These are phyloP conservation scores for Xestobium rufovillosum DNA, from an alignment of 2,888 invertebrate species.

Conservation along the genomic window DNA sequence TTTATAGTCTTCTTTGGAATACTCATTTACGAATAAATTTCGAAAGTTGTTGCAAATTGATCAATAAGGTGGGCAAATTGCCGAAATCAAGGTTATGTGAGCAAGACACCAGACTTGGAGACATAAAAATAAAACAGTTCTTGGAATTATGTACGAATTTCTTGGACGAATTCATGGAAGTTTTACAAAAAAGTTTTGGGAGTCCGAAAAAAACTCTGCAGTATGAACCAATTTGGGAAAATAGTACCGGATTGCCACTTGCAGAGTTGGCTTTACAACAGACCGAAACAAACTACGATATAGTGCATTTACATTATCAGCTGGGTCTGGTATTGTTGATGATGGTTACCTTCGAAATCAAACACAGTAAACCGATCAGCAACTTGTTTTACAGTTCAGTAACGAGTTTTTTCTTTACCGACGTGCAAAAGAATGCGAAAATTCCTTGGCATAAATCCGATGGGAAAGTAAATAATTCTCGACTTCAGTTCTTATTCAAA, in stretches of 20 bases:
- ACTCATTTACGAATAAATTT: slow-evolving; percentile 77
- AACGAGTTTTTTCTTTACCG: slow-evolving; percentile 50
- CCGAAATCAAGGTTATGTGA: slow-evolving; percentile 78
- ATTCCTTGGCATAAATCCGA: slow-evolving; percentile 60
- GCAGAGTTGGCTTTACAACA: slow-evolving; percentile 73
- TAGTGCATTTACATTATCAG: slow-evolving; percentile 75
- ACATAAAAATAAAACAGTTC: slow-evolving; percentile 51
- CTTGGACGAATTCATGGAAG: slow-evolving; percentile 44
- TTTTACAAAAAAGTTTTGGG: slow-evolving; percentile 36
- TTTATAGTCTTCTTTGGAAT: slow-evolving; percentile 82
- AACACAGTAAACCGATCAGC: slow-evolving; percentile 62
- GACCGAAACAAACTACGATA: slow-evolving; percentile 63
- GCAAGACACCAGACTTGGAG: slow-evolving; percentile 67
- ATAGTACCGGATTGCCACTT: slow-evolving; percentile 52
- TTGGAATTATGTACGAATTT: slow-evolving; percentile 45
- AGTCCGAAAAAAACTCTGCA: slow-evolving; percentile 39
- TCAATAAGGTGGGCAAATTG: slow-evolving; percentile 74
- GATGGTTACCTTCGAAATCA: slow-evolving; percentile 70
- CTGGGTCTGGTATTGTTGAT: slow-evolving; percentile 69
- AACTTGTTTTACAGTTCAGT: slow-evolving; percentile 69
- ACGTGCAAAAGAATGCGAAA: slow-evolving; percentile 45
- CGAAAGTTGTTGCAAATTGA: slow-evolving; percentile 65
- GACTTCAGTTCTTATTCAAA: slow-evolving; percentile 67
- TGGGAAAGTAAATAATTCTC: slow-evolving; percentile 55
- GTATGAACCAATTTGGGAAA: slow-evolving; percentile 63